Evolutionary conservation across 2,888 invertebrate species (phyloP).

Genomic region (Hybos culiciformis): DNA sequence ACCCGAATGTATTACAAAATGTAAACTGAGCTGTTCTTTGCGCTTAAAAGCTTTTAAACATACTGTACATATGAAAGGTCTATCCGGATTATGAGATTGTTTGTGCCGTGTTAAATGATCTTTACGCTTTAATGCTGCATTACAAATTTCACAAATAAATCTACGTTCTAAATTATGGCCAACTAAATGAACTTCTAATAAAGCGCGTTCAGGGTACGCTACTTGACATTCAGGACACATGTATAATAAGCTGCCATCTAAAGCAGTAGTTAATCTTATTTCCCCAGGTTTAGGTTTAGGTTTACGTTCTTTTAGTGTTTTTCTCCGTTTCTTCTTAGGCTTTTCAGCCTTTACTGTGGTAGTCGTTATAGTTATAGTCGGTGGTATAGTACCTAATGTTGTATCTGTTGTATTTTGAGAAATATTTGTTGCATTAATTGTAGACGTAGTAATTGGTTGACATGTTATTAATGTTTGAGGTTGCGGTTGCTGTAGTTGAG

Average conservation of each 20-base stretch:
- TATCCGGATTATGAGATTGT: conserved; percentile 76
- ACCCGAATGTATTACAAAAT: conserved; percentile 81
- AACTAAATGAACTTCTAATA: conserved; percentile 68
- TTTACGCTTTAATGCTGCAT: conserved; percentile 74
- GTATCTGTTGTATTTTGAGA: not conserved
- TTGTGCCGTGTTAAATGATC: conserved; percentile 79
- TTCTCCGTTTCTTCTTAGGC: conserved; percentile 73
- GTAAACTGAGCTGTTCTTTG: conserved; percentile 75
- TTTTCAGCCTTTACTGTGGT: conserved; percentile 28
- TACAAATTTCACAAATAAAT: conserved; percentile 81
- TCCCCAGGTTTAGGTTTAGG: conserved; percentile 70
- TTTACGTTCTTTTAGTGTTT: conserved; percentile 55
- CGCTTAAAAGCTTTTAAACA: conserved; percentile 78
- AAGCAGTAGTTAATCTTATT: conserved; percentile 62
- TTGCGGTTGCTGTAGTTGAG: conserved; percentile 23
- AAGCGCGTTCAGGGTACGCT: conserved; percentile 72
- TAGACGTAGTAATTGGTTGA: conserved; percentile 14
- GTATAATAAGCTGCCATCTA: conserved; percentile 70
- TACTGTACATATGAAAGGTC: conserved; percentile 75
- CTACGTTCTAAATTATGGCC: conserved; percentile 73
- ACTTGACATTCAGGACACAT: conserved; percentile 82
- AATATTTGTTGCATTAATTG: not conserved
- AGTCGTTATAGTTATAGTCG: conserved; percentile 20
- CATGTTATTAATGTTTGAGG: conserved; percentile 13
- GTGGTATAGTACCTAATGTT: conserved; percentile 3